Base-by-base conservation (phyloP, 2,113 vertebrate species). In the Turdus rufiventris region DNA sequence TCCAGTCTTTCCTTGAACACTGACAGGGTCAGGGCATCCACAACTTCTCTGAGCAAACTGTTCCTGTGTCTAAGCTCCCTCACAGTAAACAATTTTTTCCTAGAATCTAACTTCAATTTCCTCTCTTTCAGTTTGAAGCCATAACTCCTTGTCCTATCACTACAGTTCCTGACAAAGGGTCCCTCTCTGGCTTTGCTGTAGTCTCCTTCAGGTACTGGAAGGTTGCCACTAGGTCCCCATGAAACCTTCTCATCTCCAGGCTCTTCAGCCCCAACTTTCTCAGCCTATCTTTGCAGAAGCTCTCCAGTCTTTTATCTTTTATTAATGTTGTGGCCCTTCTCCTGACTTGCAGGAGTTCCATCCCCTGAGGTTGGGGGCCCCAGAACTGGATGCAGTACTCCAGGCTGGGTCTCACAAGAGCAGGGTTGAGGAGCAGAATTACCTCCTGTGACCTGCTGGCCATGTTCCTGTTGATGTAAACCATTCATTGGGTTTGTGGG, bases 391-490 rank as follows among this genome's bases (percentile, higher is more conserved):
- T 24, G 7, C 18, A 38, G 18, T 8, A 28, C 26, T 73, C 18
- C 10, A 24, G 26, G 23, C 3, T 31, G 19, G 3, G 4, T 66
- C 33, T 50, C 36, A 19, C 18, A 14, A 40, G 23, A 43, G 18
- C 18, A 65, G n/a, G 79, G 12, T 2, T 21, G 26, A 66, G 12
- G 18, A 18, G 23, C 10, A 73, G 33, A 23, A 51, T 80, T 5
- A 19, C 18, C 18, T 58, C 18, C 51, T 33, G 10, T 23, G 10
- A 33, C 31, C 23, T 66, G 20, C 34, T 88, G 8, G 18, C 21
- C 58, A 43, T 0, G 0, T 5, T 80, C 14, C 10, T 72, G n/a
- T 65, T 33, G 12, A 38, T 45, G 12, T 4, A 58, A 6, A 38
- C 19, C 25, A 43, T 65, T 26, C 8, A 29, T 19, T n/a, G 18